Evolutionary conservation across 2,888 invertebrate genomes (phyloP).

Genomic region (Agrotis clavis): DNA sequence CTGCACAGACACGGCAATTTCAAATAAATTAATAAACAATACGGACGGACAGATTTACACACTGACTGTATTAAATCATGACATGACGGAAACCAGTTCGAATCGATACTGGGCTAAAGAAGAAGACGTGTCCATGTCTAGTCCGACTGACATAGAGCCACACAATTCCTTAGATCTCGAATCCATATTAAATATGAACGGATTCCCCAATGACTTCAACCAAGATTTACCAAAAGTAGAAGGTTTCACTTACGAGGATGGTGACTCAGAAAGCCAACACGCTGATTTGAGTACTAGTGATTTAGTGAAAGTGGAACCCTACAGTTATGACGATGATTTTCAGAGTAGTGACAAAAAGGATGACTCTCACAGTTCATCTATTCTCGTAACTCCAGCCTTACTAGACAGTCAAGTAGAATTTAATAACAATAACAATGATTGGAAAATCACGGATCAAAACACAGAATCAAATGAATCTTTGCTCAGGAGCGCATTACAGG

Average conservation of each 20-base stretch:
- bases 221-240: constrained; percentile 93
- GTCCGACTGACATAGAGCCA: constrained; percentile 91
- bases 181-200: constrained; percentile 94
- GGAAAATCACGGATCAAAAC: constrained; percentile 95
- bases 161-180: constrained; percentile 94
- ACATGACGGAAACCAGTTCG: constrained; percentile 92
- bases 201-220: constrained; percentile 91
- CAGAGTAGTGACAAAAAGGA: constrained; percentile 85
- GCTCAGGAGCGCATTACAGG: constrained; percentile 95
- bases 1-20: constrained; percentile 87
- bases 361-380: constrained; percentile 81
- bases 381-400: constrained; percentile 89
- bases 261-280: constrained; percentile 94
- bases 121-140: constrained; percentile 92
- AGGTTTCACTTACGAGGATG: constrained; percentile 94
- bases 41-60: constrained; percentile 97
- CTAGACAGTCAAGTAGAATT: constrained; percentile 90
- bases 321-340: constrained; percentile 85
- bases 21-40: constrained; percentile 90
- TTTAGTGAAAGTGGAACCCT: constrained; percentile 88
- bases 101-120: constrained; percentile 93
- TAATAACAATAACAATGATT: constrained; percentile 95
- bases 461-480: constrained; percentile 93
- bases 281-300: constrained; percentile 93
- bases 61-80: constrained; percentile 96